Base-by-base conservation (phyloP, 2,113 vertebrate species). In the Lathamus discolor region DNA sequence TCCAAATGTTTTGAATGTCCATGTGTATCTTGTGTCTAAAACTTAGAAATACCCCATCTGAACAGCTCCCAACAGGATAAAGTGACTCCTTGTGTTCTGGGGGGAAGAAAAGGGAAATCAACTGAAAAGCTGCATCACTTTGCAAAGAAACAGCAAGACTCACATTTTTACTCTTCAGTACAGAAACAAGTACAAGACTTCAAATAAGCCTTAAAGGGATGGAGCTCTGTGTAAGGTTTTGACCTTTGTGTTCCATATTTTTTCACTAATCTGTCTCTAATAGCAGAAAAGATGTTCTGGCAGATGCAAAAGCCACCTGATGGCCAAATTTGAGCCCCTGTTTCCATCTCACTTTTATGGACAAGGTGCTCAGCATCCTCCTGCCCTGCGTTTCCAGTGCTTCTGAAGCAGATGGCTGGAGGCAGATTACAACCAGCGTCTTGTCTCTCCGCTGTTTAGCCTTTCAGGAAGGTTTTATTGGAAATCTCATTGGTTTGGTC, bases 401-500 rank as follows among this genome's bases (percentile, higher is more conserved):
- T 84, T 22, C 69, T 64, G 69, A 52, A 86, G 95, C 92, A 92
- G 88, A 93, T 90, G 91, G 82, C 52, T 57, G 74, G 66, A 68
- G 80, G 86, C 15, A 16, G 86, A 83, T 72, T 61, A 51, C 69
- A 86, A 54, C 77, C 92, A 73, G 88, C 23, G 0, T 81, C 93
- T 82, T 89, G 86, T 94, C 92, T 91, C 80, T 74, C 43, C 24
- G 3, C 80, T 67, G 76, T 62, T 82, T 61, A 55, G 83, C 86
- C 95, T 94, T 95, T 88, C 86, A 41, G 52, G 86, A 78, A 70
- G 73, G 76, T 86, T 95, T 95, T 91, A 92, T 93, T 92, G 66
- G 83, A 92, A 94, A 88, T 43, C 88, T 95, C 93, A 94, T 97
- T 90, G 93, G 88, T 78, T 79, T 96, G 92, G 88, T 64, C 49